Conservation (phyloP, 1,140 invertebrate species). For the Apolygus lucorum region DNA sequence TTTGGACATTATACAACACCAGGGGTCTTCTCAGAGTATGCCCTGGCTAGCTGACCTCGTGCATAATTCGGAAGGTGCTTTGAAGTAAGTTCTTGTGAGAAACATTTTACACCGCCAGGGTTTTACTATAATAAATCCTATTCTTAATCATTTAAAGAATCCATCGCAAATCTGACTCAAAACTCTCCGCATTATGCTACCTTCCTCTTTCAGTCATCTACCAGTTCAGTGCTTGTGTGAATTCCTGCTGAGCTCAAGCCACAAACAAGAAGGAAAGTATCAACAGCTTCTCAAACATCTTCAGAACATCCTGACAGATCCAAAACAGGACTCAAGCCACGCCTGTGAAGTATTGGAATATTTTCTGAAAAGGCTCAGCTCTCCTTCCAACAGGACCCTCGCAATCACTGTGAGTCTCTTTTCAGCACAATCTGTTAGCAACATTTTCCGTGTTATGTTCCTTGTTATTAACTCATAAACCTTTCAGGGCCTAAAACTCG, state of each 20-base stretch:
- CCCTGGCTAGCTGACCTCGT: conserved; percentile 93
- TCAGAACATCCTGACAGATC: conserved; percentile 52
- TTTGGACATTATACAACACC: conserved; percentile 82
- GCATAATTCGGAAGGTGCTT: conserved; percentile 80
- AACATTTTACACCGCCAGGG: too few species aligned
- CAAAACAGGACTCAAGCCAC: conserved; percentile 49
- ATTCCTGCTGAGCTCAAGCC: conserved; percentile 73
- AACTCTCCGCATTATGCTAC: background rate
- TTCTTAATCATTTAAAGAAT: too few species aligned
- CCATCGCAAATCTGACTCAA: too few species aligned
- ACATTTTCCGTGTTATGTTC: background rate
- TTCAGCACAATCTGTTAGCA: background rate
- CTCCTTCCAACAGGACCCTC: conserved; percentile 64
- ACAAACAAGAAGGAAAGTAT: conserved; percentile 55
- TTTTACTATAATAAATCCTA: too few species aligned
- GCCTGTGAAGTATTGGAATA: conserved; percentile 82
- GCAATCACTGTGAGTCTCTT: conserved; percentile 53
- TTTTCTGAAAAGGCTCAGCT: conserved; percentile 76
- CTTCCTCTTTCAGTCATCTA: conserved; percentile 54
- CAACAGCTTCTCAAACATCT: conserved; percentile 72
- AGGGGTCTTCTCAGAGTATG: conserved; percentile 82
- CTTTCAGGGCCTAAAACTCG: conserved; percentile 54
- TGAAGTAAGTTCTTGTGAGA: conserved; percentile 49
- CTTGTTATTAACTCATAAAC: conserved; percentile 5
- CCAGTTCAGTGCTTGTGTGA: conserved; percentile 95